Conservation (phyloP, 53 echinoderm and acorn worm species). For the Echinometra lucunter region DNA sequence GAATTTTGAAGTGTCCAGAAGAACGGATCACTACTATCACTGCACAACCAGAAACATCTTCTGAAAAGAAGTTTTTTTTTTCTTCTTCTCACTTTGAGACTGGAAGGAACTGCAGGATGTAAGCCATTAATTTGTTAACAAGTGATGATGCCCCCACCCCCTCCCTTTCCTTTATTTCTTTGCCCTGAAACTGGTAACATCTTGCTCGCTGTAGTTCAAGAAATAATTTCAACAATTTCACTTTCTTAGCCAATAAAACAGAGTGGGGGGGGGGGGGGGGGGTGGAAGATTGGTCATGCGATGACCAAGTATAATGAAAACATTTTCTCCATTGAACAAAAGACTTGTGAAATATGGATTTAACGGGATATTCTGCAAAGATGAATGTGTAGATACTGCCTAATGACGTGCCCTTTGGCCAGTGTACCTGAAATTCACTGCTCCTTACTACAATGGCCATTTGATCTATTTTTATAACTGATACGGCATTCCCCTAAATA, state of each 20-base stretch:
- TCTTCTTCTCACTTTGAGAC: not conserved
- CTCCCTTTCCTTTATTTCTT: too few relatives aligned
- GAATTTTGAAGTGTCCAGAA: not conserved
- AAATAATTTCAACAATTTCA: too few relatives aligned
- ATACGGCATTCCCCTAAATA: too few relatives aligned
- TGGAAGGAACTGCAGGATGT: not conserved
- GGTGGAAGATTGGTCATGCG: too few relatives aligned
- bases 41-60: not conserved
- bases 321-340: not conserved
- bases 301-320: not conserved
- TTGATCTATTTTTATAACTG: too few relatives aligned
- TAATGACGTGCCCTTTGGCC: not conserved
- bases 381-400: not conserved
- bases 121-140: not conserved
- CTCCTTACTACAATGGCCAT: too few relatives aligned
- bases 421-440: too few relatives aligned
- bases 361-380: too few relatives aligned
- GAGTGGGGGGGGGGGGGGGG: too few relatives aligned
- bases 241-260: too few relatives aligned
- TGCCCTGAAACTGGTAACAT: not conserved
- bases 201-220: too few relatives aligned
- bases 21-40: not conserved
- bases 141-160: not conserved
- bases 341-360: not conserved
- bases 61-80: not conserved